Conservation (phyloP, 2,888 invertebrate species). For the Drosophila pseudotalamancana region DNA sequence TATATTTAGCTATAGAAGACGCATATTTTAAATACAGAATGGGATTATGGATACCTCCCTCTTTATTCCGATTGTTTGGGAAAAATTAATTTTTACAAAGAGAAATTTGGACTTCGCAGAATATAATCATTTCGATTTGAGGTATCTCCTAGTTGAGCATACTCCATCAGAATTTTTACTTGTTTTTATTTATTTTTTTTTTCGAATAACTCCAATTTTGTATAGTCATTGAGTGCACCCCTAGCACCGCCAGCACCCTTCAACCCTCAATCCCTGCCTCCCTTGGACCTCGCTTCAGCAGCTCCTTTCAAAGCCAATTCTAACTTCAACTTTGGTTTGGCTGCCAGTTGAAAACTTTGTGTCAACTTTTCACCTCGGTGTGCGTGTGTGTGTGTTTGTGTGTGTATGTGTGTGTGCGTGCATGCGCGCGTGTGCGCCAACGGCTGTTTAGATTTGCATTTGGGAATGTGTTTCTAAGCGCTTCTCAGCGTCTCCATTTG, state of each 20-base stretch:
- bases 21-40: too few species aligned
- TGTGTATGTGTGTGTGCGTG: background rate
- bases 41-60: too few species aligned
- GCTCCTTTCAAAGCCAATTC: constrained; percentile 46
- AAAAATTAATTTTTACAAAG: too few species aligned
- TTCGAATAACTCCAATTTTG: constrained; percentile 27
- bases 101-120: too few species aligned
- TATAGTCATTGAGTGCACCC: background rate
- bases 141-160: too few species aligned
- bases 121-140: too few species aligned
- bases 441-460: constrained; percentile 75
- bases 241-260: background rate
- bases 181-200: background rate
- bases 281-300: background rate
- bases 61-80: too few species aligned
- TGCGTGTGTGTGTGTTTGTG: constrained; percentile 10
- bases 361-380: constrained; percentile 47
- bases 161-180: too few species aligned
- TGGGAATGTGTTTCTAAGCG: constrained; percentile 63
- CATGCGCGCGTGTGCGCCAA: constrained; percentile 28
- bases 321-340: constrained; percentile 62
- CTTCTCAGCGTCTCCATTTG: background rate
- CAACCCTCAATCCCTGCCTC: background rate
- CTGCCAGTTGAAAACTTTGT: constrained; percentile 58
- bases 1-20: too few species aligned